Evolutionary conservation across 2,113 vertebrate genomes (phyloP), one percentile per base, ranked within the genome.

Genomic region (Theropithecus gelada): DNA sequence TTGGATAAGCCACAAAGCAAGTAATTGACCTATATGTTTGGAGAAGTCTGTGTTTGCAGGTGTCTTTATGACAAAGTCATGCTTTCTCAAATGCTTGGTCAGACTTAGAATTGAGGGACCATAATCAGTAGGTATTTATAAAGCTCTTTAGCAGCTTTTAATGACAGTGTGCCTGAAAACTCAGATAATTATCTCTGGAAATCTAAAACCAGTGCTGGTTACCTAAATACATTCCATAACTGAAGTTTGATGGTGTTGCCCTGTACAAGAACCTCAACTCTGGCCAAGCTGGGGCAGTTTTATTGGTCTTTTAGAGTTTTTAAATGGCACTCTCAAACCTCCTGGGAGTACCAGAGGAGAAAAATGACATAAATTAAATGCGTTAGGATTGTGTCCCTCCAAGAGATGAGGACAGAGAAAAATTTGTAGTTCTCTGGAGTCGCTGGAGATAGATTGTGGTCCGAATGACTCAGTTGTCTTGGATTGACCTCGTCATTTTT

Each of bases 111-210:
- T 18, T 9, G n/a, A 73, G n/a, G 38, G 30, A 40, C 20, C 50
- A 17, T 96, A 48, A 88, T 94, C 85, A 93, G 35, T 38, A 80
- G n/a, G 64, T 48, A 38, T 93, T 96, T 82, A n/a, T 52, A 70
- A 87, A 64, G 57, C 16, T 89, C 32, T 72, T 83, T 9, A 76
- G 61, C 59, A 66, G 75, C 45, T 95, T 93, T 96, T 89, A 78
- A 91, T 81, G 84, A 92, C 16, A 52, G 61, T 52, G 0, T 68
- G 32, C 64, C 75, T 81, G 64, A 80, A 38, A 94, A 93, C 25
- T 85, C 87, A 90, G 76, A 92, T 43, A 90, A 95, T 88, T 70
- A 35, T 80, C 94, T 97, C 55, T 57, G 43, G 87, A 43, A 66
- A 88, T 70, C 23, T 73, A 85, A 78, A 57, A 84, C 38, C 66